Evolutionary conservation across 2,888 invertebrate species (phyloP).

Genomic region (Miltochrista miniata): DNA sequence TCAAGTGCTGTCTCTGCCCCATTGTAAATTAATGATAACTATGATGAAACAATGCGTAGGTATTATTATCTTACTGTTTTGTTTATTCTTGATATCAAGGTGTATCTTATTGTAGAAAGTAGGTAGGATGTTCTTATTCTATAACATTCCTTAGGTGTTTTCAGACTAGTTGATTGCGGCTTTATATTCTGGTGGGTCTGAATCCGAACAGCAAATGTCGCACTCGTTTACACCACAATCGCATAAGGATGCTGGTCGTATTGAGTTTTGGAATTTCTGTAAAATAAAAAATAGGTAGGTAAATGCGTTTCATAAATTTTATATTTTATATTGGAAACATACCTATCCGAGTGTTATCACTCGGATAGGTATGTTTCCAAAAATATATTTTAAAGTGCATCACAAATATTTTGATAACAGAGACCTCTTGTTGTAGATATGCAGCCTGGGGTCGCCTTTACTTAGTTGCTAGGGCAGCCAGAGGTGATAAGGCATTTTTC

Average conservation of each 20-base stretch:
- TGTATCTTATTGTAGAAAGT: conserved; percentile 35
- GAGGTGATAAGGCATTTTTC: too few species aligned
- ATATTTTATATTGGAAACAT: too few species aligned
- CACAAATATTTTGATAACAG: too few species aligned
- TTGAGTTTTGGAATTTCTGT: conserved; percentile 90
- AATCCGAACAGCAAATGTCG: conserved; percentile 82
- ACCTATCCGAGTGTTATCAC: neutral
- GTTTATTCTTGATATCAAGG: conserved; percentile 63
- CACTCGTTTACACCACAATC: conserved; percentile 92
- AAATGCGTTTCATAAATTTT: neutral
- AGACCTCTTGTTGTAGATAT: too few species aligned
- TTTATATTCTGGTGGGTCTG: conserved; percentile 73
- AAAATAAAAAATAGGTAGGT: conserved; percentile 37
- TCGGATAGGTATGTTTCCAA: neutral
- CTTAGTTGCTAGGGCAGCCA: too few species aligned
- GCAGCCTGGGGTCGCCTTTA: too few species aligned
- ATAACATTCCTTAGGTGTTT: conserved; percentile 29
- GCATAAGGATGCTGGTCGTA: conserved; percentile 88
- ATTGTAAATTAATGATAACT: conserved; percentile 66
- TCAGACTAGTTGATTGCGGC: conserved; percentile 68
- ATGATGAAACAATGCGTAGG: conserved; percentile 51
- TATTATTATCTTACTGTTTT: conserved; percentile 58
- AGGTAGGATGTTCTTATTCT: conserved; percentile 31
- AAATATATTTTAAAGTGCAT: too few species aligned
- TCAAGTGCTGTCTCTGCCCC: conserved; percentile 57